Base-by-base conservation (phyloP, 2,888 invertebrate genomes). In the Orthonevra nobilis region DNA sequence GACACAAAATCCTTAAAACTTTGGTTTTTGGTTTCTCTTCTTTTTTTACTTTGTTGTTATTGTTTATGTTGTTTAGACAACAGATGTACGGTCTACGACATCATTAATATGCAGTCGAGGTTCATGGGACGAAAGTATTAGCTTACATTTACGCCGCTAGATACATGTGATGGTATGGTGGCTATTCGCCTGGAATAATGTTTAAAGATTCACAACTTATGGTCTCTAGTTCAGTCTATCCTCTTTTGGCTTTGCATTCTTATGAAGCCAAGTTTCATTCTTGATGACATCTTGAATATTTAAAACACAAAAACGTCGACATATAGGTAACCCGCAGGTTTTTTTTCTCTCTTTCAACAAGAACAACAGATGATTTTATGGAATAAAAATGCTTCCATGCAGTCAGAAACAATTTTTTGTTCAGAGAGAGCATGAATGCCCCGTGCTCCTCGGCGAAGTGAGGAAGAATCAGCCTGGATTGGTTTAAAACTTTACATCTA, bases 51-150 rank as follows among this genome's bases (percentile, higher is more conserved):
- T 26, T 32, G n/a, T 20, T 44, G 15, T 36, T 36, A 19, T 28
- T 48, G 23, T 26, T 46, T 44, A 3, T 26, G 48, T 1, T 61
- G 46, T 58, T 44, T 58, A 44, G 3, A 7, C 32, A 32, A 15
- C 44, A 14, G 14, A 34, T 44, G 28, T 36, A 46, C 9, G 19
- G 38, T 50, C 50, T 63, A 52, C 23, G 38, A 32, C 12, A 46
- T 61, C 74, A 74, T 74, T 68, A 54, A 74, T 68, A 68, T 74
- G 54, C 26, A 74, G 38, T 46, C 68, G 26, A 52, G 44, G 32
- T 54, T 54, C 46, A 54, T 12, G 42, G 48, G 48, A 64, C 28
- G n/a, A n/a, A n/a, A n/a, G 48, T 64, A 72, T 63, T 56, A 32
- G 30, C 40, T 38, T 72, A 42, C 54, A 20, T 40, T 30, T 42